phyloP scores from a whole-genome alignment of 2,797 vertebrate species.

The Danio choprae region DNA sequence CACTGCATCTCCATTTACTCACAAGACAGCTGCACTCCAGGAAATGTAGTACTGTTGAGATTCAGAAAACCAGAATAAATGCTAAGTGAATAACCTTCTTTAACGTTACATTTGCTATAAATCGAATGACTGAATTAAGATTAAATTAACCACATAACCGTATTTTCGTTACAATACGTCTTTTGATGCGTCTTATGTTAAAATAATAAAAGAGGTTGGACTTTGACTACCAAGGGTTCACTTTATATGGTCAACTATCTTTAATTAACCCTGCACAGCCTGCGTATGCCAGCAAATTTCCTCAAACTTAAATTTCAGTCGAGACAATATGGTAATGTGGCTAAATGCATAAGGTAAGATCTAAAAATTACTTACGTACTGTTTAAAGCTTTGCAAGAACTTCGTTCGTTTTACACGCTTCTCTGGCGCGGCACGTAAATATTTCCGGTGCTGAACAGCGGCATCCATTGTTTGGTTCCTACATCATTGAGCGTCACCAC shows the following conservation, averaged over 20 bases:
- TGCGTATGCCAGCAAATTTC: not conserved
- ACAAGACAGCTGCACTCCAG: not conserved
- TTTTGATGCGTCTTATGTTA: not conserved
- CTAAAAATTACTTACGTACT: not conserved
- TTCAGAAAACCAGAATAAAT: not conserved
- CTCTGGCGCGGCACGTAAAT: not conserved
- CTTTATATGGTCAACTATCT: not conserved
- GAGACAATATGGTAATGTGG: not conserved
- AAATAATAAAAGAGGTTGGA: not conserved
- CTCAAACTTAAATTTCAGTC: not conserved
- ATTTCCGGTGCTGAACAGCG: constrained; percentile 17
- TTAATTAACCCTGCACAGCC: not conserved
- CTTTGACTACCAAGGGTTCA: not conserved
- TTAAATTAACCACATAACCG: not conserved
- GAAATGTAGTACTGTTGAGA: not conserved
- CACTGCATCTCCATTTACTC: constrained; percentile 70
- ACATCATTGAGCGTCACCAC: not conserved
- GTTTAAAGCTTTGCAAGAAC: not conserved
- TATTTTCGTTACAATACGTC: not conserved
- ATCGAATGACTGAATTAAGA: not conserved
- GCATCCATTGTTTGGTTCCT: not conserved
- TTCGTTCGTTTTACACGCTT: not conserved
- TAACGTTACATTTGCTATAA: not conserved
- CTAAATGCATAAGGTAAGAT: not conserved
- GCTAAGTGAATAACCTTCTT: no score